Conservation (phyloP, 2,113 vertebrate species). For the Eulemur macaco region DNA sequence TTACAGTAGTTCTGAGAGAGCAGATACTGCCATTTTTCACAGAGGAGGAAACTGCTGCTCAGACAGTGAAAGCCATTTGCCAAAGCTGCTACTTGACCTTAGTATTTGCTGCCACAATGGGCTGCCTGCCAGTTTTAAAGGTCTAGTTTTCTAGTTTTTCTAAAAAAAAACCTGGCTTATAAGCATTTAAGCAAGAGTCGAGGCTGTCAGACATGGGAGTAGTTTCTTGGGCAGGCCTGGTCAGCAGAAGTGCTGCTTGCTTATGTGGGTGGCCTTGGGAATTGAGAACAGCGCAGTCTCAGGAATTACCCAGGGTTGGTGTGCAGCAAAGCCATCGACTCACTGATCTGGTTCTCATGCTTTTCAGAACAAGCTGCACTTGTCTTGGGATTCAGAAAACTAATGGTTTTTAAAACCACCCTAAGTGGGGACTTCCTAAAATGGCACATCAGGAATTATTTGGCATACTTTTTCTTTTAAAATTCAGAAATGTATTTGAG, state of each 20-base stretch:
- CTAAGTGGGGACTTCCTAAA: not conserved
- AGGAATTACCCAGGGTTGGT: not conserved
- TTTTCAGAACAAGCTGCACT: not conserved
- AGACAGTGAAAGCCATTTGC: not conserved
- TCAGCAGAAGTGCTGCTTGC: not conserved
- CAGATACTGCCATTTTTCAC: not conserved
- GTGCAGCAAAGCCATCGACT: not conserved
- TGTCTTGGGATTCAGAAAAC: not conserved
- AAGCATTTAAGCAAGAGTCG: not conserved
- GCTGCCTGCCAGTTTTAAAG: constrained; percentile 10
- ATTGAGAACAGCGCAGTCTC: not conserved
- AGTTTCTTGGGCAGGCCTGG: not conserved
- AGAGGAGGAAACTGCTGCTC: not conserved
- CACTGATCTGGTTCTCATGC: not conserved
- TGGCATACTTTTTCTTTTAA: not conserved
- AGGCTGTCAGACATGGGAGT: not conserved
- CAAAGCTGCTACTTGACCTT: not conserved
- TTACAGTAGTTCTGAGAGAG: not conserved
- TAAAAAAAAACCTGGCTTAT: not conserved
- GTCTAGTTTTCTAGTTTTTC: not conserved
- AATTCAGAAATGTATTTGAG: not conserved
- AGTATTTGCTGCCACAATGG: not conserved
- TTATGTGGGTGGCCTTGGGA: constrained; percentile 22
- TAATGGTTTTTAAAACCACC: not conserved
- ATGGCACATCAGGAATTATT: not conserved